phyloP scores from a whole-genome alignment of 2,888 invertebrate genomes.

The Torymus tubicola region DNA sequence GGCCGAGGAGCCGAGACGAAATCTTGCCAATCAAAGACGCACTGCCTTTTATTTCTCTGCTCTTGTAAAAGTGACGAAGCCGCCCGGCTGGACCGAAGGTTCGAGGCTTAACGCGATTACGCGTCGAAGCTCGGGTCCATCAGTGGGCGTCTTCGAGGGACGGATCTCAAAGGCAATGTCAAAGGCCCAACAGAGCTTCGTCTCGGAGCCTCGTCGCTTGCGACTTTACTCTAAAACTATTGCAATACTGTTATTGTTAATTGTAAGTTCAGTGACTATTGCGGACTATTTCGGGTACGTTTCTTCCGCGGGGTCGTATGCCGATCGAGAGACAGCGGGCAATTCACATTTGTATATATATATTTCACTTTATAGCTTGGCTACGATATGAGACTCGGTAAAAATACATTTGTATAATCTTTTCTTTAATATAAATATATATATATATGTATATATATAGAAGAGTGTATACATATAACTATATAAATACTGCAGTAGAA shows the following conservation, averaged over 20 bases:
- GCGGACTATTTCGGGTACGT: slow-evolving; percentile 70
- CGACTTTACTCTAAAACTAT: slow-evolving; percentile 65
- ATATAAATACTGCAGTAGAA: slow-evolving; percentile 74
- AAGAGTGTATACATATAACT: slow-evolving; percentile 69
- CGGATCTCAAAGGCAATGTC: slow-evolving; percentile 38
- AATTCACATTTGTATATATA: slow-evolving; percentile 31
- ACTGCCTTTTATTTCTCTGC: background rate
- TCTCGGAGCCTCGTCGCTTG: slow-evolving; percentile 9
- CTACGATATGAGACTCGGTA: slow-evolving; percentile 52
- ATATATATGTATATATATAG: slow-evolving; percentile 60
- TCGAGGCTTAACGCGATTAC: background rate
- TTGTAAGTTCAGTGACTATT: slow-evolving; percentile 74
- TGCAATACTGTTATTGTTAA: slow-evolving; percentile 75
- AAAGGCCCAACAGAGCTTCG: background rate
- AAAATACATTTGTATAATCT: slow-evolving; percentile 55
- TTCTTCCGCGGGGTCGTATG: slow-evolving; percentile 50
- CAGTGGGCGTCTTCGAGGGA: slow-evolving; percentile 26
- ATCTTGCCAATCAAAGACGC: no score
- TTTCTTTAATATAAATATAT: slow-evolving; percentile 65
- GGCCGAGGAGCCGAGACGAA: slow-evolving; percentile 19
- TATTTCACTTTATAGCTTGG: slow-evolving; percentile 33
- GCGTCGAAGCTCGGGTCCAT: background rate
- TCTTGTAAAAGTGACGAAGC: slow-evolving; percentile 11
- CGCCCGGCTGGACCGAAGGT: background rate
- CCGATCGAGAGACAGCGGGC: slow-evolving; percentile 55